Evolutionary conservation across 2,888 invertebrate species (phyloP).

Genomic region (Andrena hattorfiana): DNA sequence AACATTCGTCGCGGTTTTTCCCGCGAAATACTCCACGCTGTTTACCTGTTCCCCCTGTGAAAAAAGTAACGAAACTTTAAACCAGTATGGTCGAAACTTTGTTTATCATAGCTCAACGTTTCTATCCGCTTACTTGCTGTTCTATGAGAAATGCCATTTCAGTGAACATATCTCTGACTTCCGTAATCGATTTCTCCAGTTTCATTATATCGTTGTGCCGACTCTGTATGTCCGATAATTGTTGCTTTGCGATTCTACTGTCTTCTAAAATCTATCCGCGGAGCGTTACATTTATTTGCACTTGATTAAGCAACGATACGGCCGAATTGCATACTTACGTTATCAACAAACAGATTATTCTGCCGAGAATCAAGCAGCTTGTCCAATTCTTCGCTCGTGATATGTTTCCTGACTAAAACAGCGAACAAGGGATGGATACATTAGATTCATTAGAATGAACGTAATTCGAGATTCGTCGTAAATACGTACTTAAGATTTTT

Average conservation of each 20-base stretch:
- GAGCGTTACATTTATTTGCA: constrained; percentile 20
- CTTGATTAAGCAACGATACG: not conserved
- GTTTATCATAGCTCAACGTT: not conserved
- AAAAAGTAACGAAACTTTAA: constrained; percentile 16
- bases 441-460: constrained; percentile 10
- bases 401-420: constrained; percentile 78
- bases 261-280: constrained; percentile 90
- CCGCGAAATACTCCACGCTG: constrained; percentile 89
- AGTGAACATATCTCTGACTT: constrained; percentile 93
- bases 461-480: constrained; percentile 1
- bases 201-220: constrained; percentile 93
- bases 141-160: constrained; percentile 94
- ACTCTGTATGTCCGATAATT: constrained; percentile 92
- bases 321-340: constrained; percentile 82
- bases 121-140: constrained; percentile 87
- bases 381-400: constrained; percentile 84
- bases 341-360: constrained; percentile 86
- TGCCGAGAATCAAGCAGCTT: constrained; percentile 84
- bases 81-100: constrained; percentile 3
- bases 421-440: constrained; percentile 28
- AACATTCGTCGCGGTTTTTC: constrained; percentile 87
- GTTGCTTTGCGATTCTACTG: constrained; percentile 90
- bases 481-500: constrained; percentile 86
- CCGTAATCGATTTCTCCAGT: constrained; percentile 92
- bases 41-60: constrained; percentile 89